Percentiles rank a stretch among this genome's conserved stretches.
Evolutionary conservation across 2,888 invertebrate species (phyloP).

Genomic region (Flabesymbios commensalis): DNA sequence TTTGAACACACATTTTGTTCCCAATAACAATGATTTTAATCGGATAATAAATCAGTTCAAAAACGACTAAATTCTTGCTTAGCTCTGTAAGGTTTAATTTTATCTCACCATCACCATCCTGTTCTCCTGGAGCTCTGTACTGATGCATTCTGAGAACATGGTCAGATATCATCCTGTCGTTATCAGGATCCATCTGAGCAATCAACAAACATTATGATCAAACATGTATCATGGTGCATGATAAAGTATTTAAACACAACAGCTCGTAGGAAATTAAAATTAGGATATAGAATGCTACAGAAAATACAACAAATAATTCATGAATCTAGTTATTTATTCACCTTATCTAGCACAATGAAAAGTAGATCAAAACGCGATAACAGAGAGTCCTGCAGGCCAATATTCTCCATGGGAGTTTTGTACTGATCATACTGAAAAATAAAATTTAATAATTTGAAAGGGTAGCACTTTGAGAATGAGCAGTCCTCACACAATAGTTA

Average conservation of each 20-base stretch:
- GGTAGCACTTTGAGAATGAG: too few relatives aligned
- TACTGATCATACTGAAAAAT: conserved; percentile 89
- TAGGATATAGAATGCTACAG: background rate
- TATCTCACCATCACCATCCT: conserved; percentile 82
- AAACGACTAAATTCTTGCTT: background rate
- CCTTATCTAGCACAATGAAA: conserved; percentile 93
- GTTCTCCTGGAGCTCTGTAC: conserved; percentile 89
- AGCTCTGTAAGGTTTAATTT: background rate
- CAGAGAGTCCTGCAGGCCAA: conserved; percentile 83
- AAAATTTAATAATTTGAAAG: too few relatives aligned
- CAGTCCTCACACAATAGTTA: too few relatives aligned
- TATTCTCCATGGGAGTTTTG: conserved; percentile 99
- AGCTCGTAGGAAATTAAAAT: background rate
- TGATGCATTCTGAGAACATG: conserved; percentile 97
- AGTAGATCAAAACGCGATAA: conserved; percentile 97
- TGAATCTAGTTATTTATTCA: conserved; percentile 58
- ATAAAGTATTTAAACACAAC: background rate
- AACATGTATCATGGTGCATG: background rate
- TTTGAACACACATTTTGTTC: too few relatives aligned
- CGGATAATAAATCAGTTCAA: too few relatives aligned
- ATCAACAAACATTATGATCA: background rate
- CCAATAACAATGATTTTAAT: too few relatives aligned
- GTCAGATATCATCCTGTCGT: conserved; percentile 88
- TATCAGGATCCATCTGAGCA: conserved; percentile 73
- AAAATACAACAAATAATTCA: background rate